phyloP scores from a whole-genome alignment of 2,113 vertebrate species.

The Suncus etruscus region DNA sequence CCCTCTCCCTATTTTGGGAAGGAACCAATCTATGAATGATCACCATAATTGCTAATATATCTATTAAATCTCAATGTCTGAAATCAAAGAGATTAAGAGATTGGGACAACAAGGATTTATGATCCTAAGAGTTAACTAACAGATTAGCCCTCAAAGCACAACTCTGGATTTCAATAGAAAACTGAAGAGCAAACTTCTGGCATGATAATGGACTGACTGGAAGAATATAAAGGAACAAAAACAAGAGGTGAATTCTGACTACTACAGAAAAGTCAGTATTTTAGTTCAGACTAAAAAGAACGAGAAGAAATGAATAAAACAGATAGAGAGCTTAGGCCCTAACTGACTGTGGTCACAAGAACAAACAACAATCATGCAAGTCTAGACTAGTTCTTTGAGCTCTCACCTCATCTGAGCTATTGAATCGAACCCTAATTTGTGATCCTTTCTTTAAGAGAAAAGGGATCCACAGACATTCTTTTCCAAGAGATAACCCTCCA shows the following conservation, averaged over 20 bases:
- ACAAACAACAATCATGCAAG: not conserved
- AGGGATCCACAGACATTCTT: not conserved
- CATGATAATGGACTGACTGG: constrained; percentile 2
- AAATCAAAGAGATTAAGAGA: not conserved
- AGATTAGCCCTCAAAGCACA: not conserved
- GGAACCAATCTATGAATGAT: not conserved
- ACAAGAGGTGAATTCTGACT: constrained; percentile 7
- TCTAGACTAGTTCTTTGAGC: not conserved
- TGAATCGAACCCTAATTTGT: not conserved
- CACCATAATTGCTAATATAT: not conserved
- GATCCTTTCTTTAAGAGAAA: not conserved
- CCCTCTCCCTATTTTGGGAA: not conserved
- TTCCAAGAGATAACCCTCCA: no score
- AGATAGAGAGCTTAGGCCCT: not conserved
- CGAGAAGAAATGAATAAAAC: not conserved
- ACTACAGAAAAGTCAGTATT: not conserved
- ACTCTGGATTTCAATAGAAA: constrained; percentile 4
- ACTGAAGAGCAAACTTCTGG: constrained; percentile 16
- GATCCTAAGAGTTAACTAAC: not conserved
- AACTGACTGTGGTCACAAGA: not conserved
- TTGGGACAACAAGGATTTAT: not conserved
- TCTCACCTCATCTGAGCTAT: not conserved
- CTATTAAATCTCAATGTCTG: constrained; percentile 21
- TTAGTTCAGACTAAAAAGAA: not conserved
- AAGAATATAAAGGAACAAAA: constrained; percentile 12